Conservation (phyloP, 1,140 invertebrate genomes). For the Amphibalanus amphitrite region DNA sequence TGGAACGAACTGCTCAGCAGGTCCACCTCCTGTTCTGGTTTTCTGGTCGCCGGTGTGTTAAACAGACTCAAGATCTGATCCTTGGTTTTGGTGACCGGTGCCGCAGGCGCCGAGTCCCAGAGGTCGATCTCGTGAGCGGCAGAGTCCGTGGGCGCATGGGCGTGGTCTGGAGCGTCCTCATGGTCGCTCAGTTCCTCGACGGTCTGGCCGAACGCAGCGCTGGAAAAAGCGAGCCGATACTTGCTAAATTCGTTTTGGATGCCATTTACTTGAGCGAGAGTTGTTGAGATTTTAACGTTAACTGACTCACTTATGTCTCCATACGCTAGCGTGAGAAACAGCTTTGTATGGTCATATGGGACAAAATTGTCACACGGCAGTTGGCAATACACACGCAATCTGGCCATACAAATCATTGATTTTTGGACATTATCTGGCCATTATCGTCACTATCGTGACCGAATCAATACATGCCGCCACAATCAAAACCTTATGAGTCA, state of each 20-base stretch:
- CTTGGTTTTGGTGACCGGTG: constrained; percentile 18
- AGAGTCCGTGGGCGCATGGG: not conserved
- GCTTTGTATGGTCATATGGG: too few species aligned
- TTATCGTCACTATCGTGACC: too few species aligned
- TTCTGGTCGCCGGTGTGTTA: constrained; percentile 15
- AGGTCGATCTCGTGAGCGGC: constrained; percentile 15
- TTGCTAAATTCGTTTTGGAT: not conserved
- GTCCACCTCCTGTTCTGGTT: constrained; percentile 13
- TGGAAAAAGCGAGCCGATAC: constrained; percentile 6
- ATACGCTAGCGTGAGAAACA: too few species aligned
- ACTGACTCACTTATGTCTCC: not conserved
- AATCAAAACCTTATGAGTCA: too few species aligned
- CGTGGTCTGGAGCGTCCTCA: constrained; percentile 13
- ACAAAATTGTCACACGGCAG: too few species aligned
- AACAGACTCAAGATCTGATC: constrained; percentile 21
- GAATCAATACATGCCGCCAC: too few species aligned
- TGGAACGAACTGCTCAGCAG: constrained; percentile 14
- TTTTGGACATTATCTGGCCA: too few species aligned
- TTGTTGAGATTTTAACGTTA: not conserved
- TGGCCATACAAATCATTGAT: too few species aligned
- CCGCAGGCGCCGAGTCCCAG: constrained; percentile 16
- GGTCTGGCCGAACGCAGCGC: constrained; percentile 23
- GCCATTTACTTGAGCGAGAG: not conserved
- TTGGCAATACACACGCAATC: too few species aligned
- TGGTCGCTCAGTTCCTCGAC: constrained; percentile 17